Base-by-base conservation (phyloP, 2,888 invertebrate genomes). In the Pollenia labialis region DNA sequence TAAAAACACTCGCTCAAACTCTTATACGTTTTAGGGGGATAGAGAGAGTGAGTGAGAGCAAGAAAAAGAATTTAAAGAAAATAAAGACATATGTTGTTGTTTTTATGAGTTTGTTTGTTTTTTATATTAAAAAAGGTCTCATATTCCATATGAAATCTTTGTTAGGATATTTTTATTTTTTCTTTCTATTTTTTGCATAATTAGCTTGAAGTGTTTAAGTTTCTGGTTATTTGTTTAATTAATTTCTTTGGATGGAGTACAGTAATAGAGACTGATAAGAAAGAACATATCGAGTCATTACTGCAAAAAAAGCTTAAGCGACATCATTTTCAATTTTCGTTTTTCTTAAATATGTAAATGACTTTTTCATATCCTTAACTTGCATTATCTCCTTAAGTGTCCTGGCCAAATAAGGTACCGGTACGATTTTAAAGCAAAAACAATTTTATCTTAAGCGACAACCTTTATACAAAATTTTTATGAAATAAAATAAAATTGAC, bases 31-130 rank as follows among this genome's bases (percentile, higher is more conserved):
- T 3, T 1, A 18, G 69, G 2, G 46, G 7, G 44, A 16, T 16
- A 62, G 12, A 23, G 8, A 48, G 10, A 32, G 42, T 42, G 42
- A 75, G 18, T 2, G 16, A 40, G 10, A 40, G 32, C 18, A 2
- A 50, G 58, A 64, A 58, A 44, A 68, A 11, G 32, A 32, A 32
- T 32, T 32, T 69, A 8, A 71, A 72, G 48, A 46, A 80, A 75
- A 80, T 80, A 9, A 85, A 74, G 68, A 54, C 84, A 85, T 85
- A 80, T 85, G 80, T 74, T 46, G 46, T 42, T 56, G 76, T 77
- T 83, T 69, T 40, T 40, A 77, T 48, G 52, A 52, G 44, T 68
- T 74, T 69, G 46, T 44, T 60, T 81, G 32, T 32, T 32, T n/a
- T 60, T 40, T 4, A 16, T 40, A 16, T 68, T 50, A 46, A 16